Evolutionary conservation across 2,113 vertebrate genomes (phyloP).

Genomic region (Bagarius yarrelli): DNA sequence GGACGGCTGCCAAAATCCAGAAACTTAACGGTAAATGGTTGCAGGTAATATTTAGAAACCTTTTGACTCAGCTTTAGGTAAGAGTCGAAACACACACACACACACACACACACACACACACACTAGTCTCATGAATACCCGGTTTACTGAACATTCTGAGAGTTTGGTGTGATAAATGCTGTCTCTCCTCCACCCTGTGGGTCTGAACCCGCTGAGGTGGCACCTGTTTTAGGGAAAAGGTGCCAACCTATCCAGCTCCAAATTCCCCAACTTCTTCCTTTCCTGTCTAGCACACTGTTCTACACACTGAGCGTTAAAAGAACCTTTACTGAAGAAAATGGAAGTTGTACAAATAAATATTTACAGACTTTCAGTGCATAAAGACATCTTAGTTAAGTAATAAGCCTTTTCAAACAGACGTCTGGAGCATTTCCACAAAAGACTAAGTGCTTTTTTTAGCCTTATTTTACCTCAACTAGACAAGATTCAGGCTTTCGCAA

Average conservation of each 20-base stretch:
- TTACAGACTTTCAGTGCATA: not conserved
- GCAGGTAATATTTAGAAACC: not conserved
- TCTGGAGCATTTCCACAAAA: not conserved
- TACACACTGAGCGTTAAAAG: not conserved
- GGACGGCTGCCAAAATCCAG: too few relatives aligned
- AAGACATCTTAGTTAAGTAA: not conserved
- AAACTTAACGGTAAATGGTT: not conserved
- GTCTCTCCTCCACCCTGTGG: not conserved
- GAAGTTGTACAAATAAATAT: not conserved
- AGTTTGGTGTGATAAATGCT: not conserved
- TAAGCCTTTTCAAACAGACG: not conserved
- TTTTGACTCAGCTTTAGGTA: not conserved
- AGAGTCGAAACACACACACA: not conserved
- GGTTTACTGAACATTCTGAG: not conserved
- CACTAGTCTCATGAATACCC: not conserved
- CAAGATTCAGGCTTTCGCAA: too few relatives aligned
- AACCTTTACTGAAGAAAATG: not conserved
- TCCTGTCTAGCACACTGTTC: not conserved
- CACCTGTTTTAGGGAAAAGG: not conserved
- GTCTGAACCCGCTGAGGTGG: conserved; percentile 1
- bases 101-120: not conserved
- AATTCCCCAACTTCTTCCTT: not conserved
- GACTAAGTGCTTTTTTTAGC: too few relatives aligned
- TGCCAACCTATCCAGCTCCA: not conserved
- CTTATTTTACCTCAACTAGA: too few relatives aligned